Evolutionary conservation across 1,140 invertebrate genomes (phyloP).

Genomic region (Bombus balteatus): DNA sequence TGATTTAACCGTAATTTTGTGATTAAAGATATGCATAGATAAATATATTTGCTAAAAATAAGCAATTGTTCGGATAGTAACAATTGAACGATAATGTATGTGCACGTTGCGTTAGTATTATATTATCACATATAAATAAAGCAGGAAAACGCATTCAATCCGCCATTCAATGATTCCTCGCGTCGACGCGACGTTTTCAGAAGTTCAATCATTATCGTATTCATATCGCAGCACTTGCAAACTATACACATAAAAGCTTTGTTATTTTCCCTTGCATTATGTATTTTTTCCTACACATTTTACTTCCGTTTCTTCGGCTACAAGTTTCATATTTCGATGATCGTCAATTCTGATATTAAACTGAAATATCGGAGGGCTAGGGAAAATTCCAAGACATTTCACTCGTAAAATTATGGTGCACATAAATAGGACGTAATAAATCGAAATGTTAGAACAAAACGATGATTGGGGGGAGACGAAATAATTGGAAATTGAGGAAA

Average conservation of each 20-base stretch:
- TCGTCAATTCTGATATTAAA: background rate
- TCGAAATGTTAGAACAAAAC: background rate
- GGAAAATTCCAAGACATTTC: background rate
- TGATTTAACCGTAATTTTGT: no score
- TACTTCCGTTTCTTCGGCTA: background rate
- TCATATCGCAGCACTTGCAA: background rate
- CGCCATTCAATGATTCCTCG: no score
- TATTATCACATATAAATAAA: background rate
- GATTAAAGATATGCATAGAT: no score
- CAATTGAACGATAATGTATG: background rate
- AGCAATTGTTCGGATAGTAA: background rate
- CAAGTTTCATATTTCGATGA: background rate
- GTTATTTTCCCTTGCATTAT: background rate
- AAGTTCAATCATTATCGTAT: background rate
- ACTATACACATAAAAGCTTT: background rate
- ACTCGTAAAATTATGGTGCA: background rate
- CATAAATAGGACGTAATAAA: no score
- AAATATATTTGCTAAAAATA: no score
- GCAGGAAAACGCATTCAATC: background rate
- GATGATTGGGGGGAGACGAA: conserved; percentile 5
- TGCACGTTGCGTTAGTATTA: background rate
- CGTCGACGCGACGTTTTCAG: background rate
- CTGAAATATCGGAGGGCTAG: background rate
- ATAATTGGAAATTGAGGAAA: background rate
- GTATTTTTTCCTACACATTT: background rate